These are phyloP conservation scores for Hedychridium roseum DNA, from an alignment of 2,888 invertebrate species.

Conservation along the genomic window DNA sequence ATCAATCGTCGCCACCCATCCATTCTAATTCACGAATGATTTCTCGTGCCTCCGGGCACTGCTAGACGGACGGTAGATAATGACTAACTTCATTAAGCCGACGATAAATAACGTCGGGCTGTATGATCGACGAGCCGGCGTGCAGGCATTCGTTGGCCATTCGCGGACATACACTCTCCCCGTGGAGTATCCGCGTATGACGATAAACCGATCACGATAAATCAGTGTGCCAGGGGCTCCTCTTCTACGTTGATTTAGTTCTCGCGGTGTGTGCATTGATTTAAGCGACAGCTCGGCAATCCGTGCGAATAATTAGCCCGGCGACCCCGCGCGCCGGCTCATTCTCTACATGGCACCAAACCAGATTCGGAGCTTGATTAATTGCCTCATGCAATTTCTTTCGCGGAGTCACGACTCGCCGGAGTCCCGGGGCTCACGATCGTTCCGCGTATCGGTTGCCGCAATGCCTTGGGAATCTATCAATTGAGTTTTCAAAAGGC, in stretches of 20 bases:
- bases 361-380: too few relatives aligned
- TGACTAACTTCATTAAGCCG: slow-evolving; percentile 38
- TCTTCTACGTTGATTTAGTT: not conserved
- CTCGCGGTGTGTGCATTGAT: slow-evolving; percentile 12
- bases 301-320: too few relatives aligned
- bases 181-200: slow-evolving; percentile 19
- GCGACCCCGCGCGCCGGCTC: too few relatives aligned
- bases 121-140: slow-evolving; percentile 14
- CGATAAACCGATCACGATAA: slow-evolving; percentile 33
- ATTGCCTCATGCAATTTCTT: too few relatives aligned
- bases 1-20: too few relatives aligned
- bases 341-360: too few relatives aligned
- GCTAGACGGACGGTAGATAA: slow-evolving; percentile 32
- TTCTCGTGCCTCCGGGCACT: slow-evolving; percentile 15
- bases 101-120: slow-evolving; percentile 33
- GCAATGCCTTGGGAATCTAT: too few relatives aligned
- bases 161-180: too few relatives aligned
- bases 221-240: slow-evolving; percentile 23
- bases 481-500: too few relatives aligned
- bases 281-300: slow-evolving; percentile 15
- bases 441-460: too few relatives aligned
- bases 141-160: slow-evolving; percentile 13
- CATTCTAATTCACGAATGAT: slow-evolving; percentile 22
- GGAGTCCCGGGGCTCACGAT: too few relatives aligned
- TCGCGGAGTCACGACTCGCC: too few relatives aligned